Conservation (phyloP, 2,797 vertebrate species). For the Molossus alvarezi region DNA sequence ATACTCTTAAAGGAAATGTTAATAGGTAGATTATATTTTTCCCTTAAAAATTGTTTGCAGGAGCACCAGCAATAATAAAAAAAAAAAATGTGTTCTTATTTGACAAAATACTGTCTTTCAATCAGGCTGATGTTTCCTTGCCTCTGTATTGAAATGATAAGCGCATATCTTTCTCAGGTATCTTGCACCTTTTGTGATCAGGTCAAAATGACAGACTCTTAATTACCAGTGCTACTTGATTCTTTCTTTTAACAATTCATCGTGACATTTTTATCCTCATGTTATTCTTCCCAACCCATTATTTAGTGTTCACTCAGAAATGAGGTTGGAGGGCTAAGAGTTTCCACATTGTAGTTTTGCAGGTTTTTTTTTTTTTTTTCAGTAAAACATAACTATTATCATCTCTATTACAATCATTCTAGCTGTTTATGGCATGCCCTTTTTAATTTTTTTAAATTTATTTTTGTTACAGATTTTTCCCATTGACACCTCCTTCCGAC, state of each 20-base stretch:
- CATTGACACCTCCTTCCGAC: no score
- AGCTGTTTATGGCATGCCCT: background rate
- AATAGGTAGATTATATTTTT: background rate
- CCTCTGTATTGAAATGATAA: slow-evolving; percentile 68
- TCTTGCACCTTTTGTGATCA: slow-evolving; percentile 55
- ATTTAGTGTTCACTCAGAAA: slow-evolving; percentile 66
- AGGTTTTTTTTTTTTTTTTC: background rate
- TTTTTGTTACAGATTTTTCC: no score
- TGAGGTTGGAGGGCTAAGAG: background rate
- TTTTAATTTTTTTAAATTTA: no score
- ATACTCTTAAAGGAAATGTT: slow-evolving; percentile 1
- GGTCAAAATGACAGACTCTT: slow-evolving; percentile 78
- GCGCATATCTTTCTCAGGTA: slow-evolving; percentile 56
- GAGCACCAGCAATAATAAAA: background rate
- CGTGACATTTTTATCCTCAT: slow-evolving; percentile 56
- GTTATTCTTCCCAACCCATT: slow-evolving; percentile 62
- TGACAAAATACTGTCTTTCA: slow-evolving; percentile 36
- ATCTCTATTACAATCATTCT: background rate
- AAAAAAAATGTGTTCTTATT: slow-evolving; percentile 9
- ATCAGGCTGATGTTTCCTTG: slow-evolving; percentile 65
- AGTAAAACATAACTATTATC: slow-evolving; percentile 24
- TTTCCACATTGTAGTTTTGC: slow-evolving; percentile 48
- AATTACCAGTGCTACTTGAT: slow-evolving; percentile 75
- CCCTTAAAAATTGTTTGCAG: background rate
- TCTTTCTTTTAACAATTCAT: slow-evolving; percentile 64